Percentiles rank a stretch among this genome's conserved stretches.
These are phyloP conservation scores for Karalla daura DNA, from an alignment of 2,797 vertebrate genomes.

Conservation along the genomic window DNA sequence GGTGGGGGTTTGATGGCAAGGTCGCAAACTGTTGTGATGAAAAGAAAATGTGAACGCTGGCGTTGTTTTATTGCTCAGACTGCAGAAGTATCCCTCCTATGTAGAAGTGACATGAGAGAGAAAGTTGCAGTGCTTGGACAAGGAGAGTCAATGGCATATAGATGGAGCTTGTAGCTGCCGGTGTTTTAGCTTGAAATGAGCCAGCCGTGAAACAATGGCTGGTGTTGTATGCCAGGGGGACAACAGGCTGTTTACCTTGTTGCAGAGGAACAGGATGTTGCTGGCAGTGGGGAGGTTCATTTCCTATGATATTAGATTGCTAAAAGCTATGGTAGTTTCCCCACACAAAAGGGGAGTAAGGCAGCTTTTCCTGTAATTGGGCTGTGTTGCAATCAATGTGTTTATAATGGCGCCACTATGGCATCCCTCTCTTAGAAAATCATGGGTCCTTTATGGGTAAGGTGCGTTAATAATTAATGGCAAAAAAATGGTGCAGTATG, in stretches of 20 bases:
- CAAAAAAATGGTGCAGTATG: conserved; percentile 40
- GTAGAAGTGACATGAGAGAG: conserved; percentile 53
- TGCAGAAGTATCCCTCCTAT: conserved; percentile 40
- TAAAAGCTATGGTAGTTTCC: conserved; percentile 46
- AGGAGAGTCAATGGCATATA: conserved; percentile 40
- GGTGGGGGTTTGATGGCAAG: conserved; percentile 24
- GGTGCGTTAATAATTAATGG: conserved; percentile 61
- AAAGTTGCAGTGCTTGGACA: conserved; percentile 49
- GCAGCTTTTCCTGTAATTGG: conserved; percentile 22
- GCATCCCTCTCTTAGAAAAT: conserved; percentile 40
- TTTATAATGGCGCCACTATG: conserved; percentile 42
- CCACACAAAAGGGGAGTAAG: conserved; percentile 21
- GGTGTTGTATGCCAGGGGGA: conserved; percentile 56
- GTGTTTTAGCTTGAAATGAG: conserved; percentile 59
- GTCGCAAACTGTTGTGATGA: conserved; percentile 60
- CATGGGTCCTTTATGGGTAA: conserved; percentile 34
- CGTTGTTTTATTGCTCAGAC: conserved; percentile 62
- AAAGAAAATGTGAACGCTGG: conserved; percentile 46
- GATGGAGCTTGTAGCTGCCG: conserved; percentile 50
- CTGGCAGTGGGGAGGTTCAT: conserved; percentile 51
- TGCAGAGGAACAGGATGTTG: conserved; percentile 60
- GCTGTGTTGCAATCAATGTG: conserved; percentile 44
- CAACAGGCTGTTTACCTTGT: conserved; percentile 68
- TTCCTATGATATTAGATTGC: conserved; percentile 60
- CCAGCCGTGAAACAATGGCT: conserved; percentile 50